Evolutionary conservation across 2,797 vertebrate genomes (phyloP), one percentile per base, ranked within the genome.

Genomic region (Propithecus perrieri): DNA sequence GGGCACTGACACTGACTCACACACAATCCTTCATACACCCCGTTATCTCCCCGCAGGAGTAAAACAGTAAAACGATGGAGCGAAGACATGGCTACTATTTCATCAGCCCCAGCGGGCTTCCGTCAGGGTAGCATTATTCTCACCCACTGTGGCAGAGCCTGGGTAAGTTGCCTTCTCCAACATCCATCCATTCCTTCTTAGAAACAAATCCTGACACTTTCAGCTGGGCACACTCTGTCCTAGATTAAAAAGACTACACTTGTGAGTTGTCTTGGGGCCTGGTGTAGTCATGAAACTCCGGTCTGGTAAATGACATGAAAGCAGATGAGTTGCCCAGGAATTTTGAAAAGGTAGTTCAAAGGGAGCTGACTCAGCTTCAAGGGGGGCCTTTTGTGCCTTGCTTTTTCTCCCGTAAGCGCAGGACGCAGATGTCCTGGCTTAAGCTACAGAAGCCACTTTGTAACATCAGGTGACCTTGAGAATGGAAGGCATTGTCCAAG

Each of bases 151-250:
- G 13, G 28, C 57, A 33, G 65, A 59, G 20, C 38, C 18, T 59
- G 13, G 33, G 2, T n/a, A 41, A 43, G 65, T 46, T 74, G 41
- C 22, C 55, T 61, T 92, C 46, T 87, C 38, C 8, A 89, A 15
- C 8, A 78, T 59, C 43, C 41, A 43, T 76, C 46, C 28, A 41
- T 30, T 83, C n/a, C 17, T 30, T 18, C 30, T 46, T 28, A 69
- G 33, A 92, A 89, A 76, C 48, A 89, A 72, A 88, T 67, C 3
- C 12, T 50, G 12, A 53, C 76, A 41, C 20, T 84, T 86, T 89
- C 28, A 93, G 20, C 14, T 79, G 33, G 33, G 14, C 22, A 30
- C 30, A 69, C 11, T 53, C 91, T 91, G 78, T 71, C 78, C 38
- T 83, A 43, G 88, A 78, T 35, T 30, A 79, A 84, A 67, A 67